Conservation (phyloP, 2,797 vertebrate species). For the Neopelma chrysocephalum region DNA sequence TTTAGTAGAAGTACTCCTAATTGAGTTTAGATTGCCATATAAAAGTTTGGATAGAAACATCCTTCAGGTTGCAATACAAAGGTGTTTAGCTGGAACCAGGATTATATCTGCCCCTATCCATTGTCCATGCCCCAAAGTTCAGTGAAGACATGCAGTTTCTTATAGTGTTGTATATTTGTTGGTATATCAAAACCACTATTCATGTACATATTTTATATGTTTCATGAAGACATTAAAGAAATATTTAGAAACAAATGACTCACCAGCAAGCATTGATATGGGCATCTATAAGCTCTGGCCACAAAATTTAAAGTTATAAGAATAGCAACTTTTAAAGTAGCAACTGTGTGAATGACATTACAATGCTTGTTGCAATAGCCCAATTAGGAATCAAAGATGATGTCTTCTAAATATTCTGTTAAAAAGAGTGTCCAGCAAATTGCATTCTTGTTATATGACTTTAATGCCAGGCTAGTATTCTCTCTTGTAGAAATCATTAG, state of each 20-base stretch:
- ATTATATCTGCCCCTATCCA: neutral
- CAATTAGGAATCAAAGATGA: neutral
- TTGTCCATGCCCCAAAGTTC: neutral
- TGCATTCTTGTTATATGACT: neutral
- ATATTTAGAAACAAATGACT: neutral
- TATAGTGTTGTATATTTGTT: neutral
- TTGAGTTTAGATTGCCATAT: neutral
- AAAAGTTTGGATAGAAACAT: neutral
- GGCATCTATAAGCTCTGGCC: neutral
- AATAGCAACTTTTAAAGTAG: neutral
- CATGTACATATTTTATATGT: neutral
- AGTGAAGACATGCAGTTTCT: neutral
- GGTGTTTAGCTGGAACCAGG: neutral
- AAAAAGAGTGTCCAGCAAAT: neutral
- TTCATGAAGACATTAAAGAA: neutral
- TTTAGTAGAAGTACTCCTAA: neutral
- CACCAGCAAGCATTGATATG: neutral
- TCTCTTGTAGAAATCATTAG: neutral
- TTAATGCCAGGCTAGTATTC: neutral
- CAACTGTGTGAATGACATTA: neutral
- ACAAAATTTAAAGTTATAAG: neutral
- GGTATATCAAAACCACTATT: neutral
- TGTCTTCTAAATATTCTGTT: neutral
- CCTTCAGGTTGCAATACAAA: neutral
- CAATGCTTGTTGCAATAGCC: neutral